A percentile compares a stretch with the other conserved stretches of the same genome.
Evolutionary conservation across 2,888 invertebrate species (phyloP).

Genomic region (Folsomia manolachei): DNA sequence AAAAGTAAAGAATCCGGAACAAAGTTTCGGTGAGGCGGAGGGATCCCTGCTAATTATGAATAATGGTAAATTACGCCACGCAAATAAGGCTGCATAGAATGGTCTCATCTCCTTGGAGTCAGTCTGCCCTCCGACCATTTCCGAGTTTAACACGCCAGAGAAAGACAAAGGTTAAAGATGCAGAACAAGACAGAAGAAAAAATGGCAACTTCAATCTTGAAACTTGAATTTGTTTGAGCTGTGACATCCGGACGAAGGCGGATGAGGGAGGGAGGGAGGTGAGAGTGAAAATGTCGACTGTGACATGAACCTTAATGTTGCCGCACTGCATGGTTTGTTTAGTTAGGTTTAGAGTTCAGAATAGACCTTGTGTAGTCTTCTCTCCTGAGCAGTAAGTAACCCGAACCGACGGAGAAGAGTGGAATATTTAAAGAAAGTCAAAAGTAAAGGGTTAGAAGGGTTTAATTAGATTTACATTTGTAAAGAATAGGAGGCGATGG

Average conservation of each 20-base stretch:
- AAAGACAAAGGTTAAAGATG: background rate
- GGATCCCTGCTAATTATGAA: background rate
- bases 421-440: slow-evolving; percentile 12
- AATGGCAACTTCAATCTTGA: background rate
- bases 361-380: no score
- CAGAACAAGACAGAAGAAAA: background rate
- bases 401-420: background rate
- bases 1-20: no score
- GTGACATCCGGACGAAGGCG: background rate
- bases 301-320: no score
- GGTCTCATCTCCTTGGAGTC: background rate
- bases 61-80: slow-evolving; percentile 6
- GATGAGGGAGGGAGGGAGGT: background rate
- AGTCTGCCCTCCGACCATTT: background rate
- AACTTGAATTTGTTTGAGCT: background rate
- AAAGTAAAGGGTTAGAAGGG: slow-evolving; percentile 22
- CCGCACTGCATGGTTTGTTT: no score
- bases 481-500: slow-evolving; percentile 24
- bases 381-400: background rate
- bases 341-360: no score
- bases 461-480: slow-evolving; percentile 38
- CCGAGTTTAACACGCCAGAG: background rate
- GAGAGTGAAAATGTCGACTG: background rate
- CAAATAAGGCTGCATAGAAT: background rate
- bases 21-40: no score